These are phyloP conservation scores for Heliconius melpomene DNA, from an alignment of 1,140 invertebrate genomes.

Conservation along the genomic window DNA sequence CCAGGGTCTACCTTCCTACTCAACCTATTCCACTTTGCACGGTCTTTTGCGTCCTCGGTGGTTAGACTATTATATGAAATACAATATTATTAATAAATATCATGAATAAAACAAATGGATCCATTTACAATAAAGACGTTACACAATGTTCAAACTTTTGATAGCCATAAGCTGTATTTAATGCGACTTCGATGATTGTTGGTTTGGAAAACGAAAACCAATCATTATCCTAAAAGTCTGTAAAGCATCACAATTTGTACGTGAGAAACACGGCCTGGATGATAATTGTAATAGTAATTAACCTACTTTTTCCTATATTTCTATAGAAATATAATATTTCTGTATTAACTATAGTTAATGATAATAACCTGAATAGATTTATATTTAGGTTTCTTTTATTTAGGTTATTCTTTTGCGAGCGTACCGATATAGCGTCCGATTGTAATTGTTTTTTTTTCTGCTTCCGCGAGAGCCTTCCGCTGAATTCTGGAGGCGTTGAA, in stretches of 20 bases:
- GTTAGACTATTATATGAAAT: no score
- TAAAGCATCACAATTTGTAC: slow-evolving; percentile 8
- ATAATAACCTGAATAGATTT: background rate
- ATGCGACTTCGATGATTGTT: slow-evolving; percentile 4
- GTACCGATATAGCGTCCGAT: no score
- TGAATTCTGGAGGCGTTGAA: no score
- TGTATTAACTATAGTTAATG: background rate
- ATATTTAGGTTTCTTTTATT: no score
- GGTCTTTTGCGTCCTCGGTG: no score
- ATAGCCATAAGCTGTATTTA: slow-evolving; percentile 4
- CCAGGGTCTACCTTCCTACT: no score
- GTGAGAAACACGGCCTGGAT: background rate
- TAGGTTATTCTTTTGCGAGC: no score
- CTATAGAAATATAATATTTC: no score
- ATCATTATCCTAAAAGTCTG: background rate
- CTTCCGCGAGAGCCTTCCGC: no score
- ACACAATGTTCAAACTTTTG: slow-evolving; percentile 3
- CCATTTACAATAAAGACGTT: background rate
- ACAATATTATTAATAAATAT: background rate
- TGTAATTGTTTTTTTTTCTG: no score
- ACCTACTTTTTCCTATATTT: background rate
- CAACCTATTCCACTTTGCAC: no score
- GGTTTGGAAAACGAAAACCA: background rate
- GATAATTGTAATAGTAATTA: background rate
- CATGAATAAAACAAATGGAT: background rate